A percentile compares a stretch with the other conserved stretches of the same genome.
Evolutionary conservation across 2,888 invertebrate species (phyloP).

Genomic region (Ectemnius cavifrons): DNA sequence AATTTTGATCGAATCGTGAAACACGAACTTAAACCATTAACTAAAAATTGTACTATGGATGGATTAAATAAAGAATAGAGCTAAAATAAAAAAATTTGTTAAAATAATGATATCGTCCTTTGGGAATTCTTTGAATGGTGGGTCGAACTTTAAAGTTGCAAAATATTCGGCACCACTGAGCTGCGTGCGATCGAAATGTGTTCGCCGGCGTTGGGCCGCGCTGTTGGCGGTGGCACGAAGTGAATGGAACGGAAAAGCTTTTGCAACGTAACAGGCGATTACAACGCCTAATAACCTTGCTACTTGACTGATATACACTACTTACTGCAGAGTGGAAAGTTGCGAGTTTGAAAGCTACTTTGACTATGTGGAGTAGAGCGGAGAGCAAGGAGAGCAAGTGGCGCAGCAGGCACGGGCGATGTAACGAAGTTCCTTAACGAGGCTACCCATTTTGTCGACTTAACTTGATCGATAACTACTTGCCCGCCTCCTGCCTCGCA

Average conservation of each 20-base stretch:
- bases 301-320: constrained; percentile 63
- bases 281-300: constrained; percentile 65
- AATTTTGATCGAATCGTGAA: constrained; percentile 19
- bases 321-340: constrained; percentile 71
- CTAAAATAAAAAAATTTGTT: too few species aligned
- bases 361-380: constrained; percentile 56
- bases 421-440: constrained; percentile 73
- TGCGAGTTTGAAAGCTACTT: constrained; percentile 74
- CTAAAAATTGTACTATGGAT: too few species aligned
- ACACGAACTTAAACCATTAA: not conserved
- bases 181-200: too few species aligned
- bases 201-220: too few species aligned
- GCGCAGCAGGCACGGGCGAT: constrained; percentile 45
- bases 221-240: constrained; percentile 11
- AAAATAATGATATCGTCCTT: too few species aligned
- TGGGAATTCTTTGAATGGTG: too few species aligned
- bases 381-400: constrained; percentile 48
- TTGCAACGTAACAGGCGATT: constrained; percentile 59
- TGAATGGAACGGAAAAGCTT: constrained; percentile 48
- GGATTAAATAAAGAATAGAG: too few species aligned
- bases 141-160: too few species aligned
- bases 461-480: constrained; percentile 75
- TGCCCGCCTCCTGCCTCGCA: constrained; percentile 59
- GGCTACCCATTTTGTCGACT: constrained; percentile 72
- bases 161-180: too few species aligned